Base-by-base conservation (phyloP, 2,888 invertebrate genomes). In the Drosophila stalkeri region DNA sequence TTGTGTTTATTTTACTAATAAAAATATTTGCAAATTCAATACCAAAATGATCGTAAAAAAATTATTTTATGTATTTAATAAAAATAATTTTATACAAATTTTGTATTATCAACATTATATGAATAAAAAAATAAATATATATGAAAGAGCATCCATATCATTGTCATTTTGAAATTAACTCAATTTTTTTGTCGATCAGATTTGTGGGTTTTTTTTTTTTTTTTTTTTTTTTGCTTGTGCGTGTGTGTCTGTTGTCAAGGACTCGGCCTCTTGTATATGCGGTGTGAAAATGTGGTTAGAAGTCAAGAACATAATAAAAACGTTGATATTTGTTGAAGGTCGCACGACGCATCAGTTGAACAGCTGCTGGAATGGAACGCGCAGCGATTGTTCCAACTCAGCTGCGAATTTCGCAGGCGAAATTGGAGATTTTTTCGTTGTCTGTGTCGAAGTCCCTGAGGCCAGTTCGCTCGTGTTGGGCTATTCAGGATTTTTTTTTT, bases 231-330 rank as follows among this genome's bases (percentile, higher is more conserved):
- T 27, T n/a, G 31, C 69, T 62, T 67, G 64, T 64, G 77, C 56
- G 4, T 35, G 37, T 18, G 39, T 72, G 64, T 65, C 71, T 72
- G 77, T 52, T 66, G 75, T 75, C 88, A 86, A 86, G 88, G 88
- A 63, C 90, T 55, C 57, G 43, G 23, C 47, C 49, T 47, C 52
- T 74, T 65, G 60, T 76, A 66, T 75, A 69, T 83, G 72, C 76
- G 86, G 86, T 86, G 89, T 73, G 82, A 86, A 90, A 86, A 80
- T 86, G 83, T 90, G 90, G 86, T 74, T 86, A 75, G 89, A 77
- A 86, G 86, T 90, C 90, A 88, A 90, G 86, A 88, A 77, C 83
- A 85, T 81, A 77, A 88, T 85, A 81, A 89, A 85, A 88, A 75
- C 86, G 72, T 75, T 72, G 74, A 63, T 65, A 51, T 44, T 64